phyloP scores from a whole-genome alignment of 2,797 vertebrate genomes.

The Malacoctenus gilli region DNA sequence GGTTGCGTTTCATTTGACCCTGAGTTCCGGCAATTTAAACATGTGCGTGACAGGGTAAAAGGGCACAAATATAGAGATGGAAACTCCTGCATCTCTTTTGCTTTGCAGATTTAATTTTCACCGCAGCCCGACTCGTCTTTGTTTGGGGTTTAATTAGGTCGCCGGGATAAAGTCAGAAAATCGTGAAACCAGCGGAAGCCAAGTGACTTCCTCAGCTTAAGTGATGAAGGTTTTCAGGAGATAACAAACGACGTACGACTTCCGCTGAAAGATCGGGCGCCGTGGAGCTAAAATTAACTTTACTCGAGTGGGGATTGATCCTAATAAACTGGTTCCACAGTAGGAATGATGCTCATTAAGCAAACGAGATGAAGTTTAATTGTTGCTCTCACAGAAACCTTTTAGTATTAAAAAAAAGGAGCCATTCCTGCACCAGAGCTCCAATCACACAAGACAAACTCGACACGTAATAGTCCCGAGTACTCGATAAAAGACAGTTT shows the following conservation, averaged over 20 bases:
- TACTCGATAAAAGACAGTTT: too few species aligned
- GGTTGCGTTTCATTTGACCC: constrained; percentile 19
- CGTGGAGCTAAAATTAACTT: constrained; percentile 45
- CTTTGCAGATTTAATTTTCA: background rate
- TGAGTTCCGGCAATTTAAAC: constrained; percentile 9
- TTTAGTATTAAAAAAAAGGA: constrained; percentile 32
- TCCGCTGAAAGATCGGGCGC: constrained; percentile 9
- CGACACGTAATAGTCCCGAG: background rate
- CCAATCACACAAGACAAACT: constrained; percentile 2
- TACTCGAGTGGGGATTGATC: constrained; percentile 34
- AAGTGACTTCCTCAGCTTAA: constrained; percentile 16
- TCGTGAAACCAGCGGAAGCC: constrained; percentile 19
- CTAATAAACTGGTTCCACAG: constrained; percentile 45
- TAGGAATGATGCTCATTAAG: constrained; percentile 63
- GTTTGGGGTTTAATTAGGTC: constrained; percentile 22
- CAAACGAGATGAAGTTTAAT: constrained; percentile 51
- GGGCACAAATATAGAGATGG: background rate
- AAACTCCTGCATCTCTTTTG: constrained; percentile 2
- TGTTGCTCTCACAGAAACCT: constrained; percentile 49
- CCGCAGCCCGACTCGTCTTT: background rate
- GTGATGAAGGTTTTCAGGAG: constrained; percentile 2
- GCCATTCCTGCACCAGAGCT: constrained; percentile 4
- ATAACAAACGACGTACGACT: constrained; percentile 36
- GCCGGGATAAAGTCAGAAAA: constrained; percentile 9
- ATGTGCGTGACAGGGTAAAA: constrained; percentile 17